Conservation (phyloP, 35 echinoderm and acorn worm genomes). For the Ophioderma brevispina region DNA sequence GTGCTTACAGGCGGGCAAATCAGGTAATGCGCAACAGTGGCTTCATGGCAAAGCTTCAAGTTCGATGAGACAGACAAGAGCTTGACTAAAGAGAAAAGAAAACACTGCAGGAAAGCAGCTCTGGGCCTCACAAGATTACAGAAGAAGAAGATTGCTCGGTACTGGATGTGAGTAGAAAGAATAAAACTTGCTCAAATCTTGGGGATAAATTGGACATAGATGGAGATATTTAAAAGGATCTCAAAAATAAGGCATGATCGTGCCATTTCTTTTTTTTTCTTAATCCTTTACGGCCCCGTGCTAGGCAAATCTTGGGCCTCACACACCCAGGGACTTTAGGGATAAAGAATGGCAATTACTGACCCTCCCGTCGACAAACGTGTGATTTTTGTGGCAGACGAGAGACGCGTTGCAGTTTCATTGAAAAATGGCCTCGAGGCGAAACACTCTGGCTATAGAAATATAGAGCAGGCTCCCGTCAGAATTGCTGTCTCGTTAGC, state of each 20-base stretch:
- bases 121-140: slow-evolving; percentile 90
- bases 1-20: slow-evolving; percentile 78
- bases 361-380: neutral
- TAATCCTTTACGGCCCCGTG: neutral
- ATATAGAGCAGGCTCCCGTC: neutral
- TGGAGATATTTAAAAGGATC: neutral
- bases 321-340: too few relatives aligned
- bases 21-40: slow-evolving; percentile 84
- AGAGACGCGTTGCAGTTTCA: neutral
- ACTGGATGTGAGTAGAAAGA: slow-evolving; percentile 89
- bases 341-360: too few relatives aligned
- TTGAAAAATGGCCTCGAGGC: too few relatives aligned
- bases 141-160: slow-evolving; percentile 87
- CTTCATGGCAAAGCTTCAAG: slow-evolving; percentile 92
- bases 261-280: neutral
- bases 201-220: neutral
- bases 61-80: slow-evolving; percentile 95
- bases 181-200: neutral
- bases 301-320: too few relatives aligned
- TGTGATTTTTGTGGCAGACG: neutral
- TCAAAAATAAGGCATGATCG: neutral
- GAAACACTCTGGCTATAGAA: neutral
- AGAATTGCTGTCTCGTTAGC: too few relatives aligned
- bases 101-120: slow-evolving; percentile 95
- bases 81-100: slow-evolving; percentile 93